Conservation (phyloP, 2,113 vertebrate genomes). For the Amphilophus citrinellus region DNA sequence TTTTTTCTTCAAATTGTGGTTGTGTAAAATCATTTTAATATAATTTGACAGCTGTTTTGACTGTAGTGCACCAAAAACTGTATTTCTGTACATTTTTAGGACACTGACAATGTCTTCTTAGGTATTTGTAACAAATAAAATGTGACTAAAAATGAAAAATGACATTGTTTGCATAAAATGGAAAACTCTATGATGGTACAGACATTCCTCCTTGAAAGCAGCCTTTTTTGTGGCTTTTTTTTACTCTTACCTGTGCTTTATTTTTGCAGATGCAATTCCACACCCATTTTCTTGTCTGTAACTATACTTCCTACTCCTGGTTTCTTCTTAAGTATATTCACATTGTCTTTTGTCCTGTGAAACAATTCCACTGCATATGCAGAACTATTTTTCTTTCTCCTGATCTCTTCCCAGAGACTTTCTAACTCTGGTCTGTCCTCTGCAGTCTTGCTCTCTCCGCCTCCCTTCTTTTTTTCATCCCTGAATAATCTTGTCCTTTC, state of each 20-base stretch:
- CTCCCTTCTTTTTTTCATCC: conserved; percentile 15
- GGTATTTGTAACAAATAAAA: not conserved
- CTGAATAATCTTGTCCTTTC: conserved; percentile 9
- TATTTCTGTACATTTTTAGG: not conserved
- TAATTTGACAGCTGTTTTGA: not conserved
- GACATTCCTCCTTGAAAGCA: not conserved
- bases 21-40: not conserved
- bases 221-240: not conserved
- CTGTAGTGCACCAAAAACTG: not conserved
- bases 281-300: not conserved
- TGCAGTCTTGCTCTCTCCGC: conserved; percentile 8
- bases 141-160: not conserved
- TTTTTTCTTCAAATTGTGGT: not conserved
- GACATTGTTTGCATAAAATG: not conserved
- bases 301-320: not conserved
- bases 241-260: not conserved
- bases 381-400: not conserved
- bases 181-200: not conserved
- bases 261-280: not conserved
- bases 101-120: not conserved
- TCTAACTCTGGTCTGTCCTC: conserved; percentile 27
- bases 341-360: not conserved
- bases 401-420: conserved; percentile 31
- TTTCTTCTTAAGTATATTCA: conserved; percentile 1
- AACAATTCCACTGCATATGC: not conserved